Percentiles rank a stretch among this genome's conserved stretches.
phyloP scores from a whole-genome alignment of 2,797 vertebrate species.

The Cichlasoma orientale region DNA sequence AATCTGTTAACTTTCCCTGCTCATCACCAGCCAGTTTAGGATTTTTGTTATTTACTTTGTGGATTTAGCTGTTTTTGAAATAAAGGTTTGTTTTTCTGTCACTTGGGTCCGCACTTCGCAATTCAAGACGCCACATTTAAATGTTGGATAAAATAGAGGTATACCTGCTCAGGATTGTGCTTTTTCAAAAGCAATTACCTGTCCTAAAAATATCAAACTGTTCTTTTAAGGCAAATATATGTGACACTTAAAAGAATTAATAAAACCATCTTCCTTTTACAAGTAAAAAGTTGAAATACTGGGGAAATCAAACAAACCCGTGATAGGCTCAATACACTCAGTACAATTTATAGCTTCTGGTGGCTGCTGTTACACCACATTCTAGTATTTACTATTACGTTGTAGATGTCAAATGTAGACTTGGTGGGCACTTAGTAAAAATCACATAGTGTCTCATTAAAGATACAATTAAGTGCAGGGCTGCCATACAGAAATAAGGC shows the following conservation, averaged over 20 bases:
- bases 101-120: too few species aligned
- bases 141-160: not conserved
- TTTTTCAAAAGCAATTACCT: not conserved
- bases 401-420: not conserved
- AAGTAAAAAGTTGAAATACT: not conserved
- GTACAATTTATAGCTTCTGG: not conserved
- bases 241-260: not conserved
- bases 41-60: too few species aligned
- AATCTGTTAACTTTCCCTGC: too few species aligned
- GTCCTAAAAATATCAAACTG: not conserved
- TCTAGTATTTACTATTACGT: not conserved
- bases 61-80: too few species aligned
- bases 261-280: not conserved
- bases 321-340: not conserved
- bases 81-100: too few species aligned
- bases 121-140: not conserved
- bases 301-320: not conserved
- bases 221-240: not conserved
- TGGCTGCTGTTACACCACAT: not conserved
- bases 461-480: conserved; percentile 2
- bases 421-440: not conserved
- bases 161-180: not conserved
- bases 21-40: too few species aligned
- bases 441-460: not conserved
- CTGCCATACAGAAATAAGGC: conserved; percentile 3